A percentile compares a stretch with the other conserved stretches of the same genome.
Conservation (phyloP, 2,797 vertebrate genomes). For the Oryzias dopingdopingensis region DNA sequence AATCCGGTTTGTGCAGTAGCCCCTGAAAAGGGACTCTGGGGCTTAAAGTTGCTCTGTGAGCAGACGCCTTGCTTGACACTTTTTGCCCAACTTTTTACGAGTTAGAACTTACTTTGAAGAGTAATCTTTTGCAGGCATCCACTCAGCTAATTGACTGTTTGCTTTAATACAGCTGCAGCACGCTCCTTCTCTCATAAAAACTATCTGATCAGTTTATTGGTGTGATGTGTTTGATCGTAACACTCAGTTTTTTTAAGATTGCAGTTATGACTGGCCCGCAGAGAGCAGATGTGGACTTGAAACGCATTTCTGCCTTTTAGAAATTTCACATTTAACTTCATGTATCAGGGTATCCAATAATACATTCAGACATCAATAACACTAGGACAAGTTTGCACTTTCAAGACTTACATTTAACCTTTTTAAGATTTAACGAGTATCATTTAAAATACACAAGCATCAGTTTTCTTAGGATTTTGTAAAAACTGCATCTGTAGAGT, state of each 20-base stretch:
- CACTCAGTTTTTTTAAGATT: slow-evolving; percentile 22
- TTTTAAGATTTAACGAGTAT: slow-evolving; percentile 14
- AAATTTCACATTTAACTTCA: too few relatives aligned
- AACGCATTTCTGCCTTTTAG: background rate
- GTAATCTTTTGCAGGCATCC: slow-evolving; percentile 66
- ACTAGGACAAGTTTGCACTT: too few relatives aligned
- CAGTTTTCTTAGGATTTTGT: slow-evolving; percentile 41
- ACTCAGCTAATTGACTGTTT: slow-evolving; percentile 52
- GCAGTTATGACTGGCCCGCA: background rate
- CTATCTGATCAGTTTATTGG: slow-evolving; percentile 34
- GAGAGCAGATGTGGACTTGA: background rate
- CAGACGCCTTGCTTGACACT: slow-evolving; percentile 53
- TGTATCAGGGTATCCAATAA: too few relatives aligned
- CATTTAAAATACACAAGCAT: background rate
- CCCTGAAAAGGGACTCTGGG: slow-evolving; percentile 37
- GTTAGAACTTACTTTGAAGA: slow-evolving; percentile 58
- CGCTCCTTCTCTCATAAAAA: slow-evolving; percentile 29
- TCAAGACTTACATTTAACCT: too few relatives aligned
- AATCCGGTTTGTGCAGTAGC: slow-evolving; percentile 31
- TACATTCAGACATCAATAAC: too few relatives aligned
- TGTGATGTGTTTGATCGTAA: slow-evolving; percentile 33
- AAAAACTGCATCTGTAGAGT: slow-evolving; percentile 35
- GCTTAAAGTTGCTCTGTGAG: slow-evolving; percentile 38
- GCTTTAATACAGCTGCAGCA: slow-evolving; percentile 34
- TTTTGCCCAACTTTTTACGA: slow-evolving; percentile 49